Evolutionary conservation across 2,888 invertebrate genomes (phyloP).

Genomic region (Melipona bicolor): DNA sequence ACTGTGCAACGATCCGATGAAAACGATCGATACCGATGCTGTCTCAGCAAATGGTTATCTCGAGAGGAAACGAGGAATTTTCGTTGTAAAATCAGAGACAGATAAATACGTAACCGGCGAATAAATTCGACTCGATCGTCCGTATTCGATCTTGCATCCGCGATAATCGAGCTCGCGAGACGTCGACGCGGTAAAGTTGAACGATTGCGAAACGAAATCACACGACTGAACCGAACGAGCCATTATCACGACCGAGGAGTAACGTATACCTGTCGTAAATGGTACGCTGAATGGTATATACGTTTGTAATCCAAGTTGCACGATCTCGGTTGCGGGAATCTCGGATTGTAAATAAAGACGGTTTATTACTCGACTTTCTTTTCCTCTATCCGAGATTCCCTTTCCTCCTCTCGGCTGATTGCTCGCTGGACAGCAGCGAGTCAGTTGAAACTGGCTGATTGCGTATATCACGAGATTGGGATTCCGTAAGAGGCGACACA

Average conservation of each 20-base stretch:
- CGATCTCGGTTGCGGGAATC: constrained; percentile 3
- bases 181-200: constrained; percentile 1
- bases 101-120: constrained; percentile 22
- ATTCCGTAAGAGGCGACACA: constrained; percentile 54
- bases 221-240: constrained; percentile 23
- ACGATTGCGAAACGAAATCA: constrained; percentile 23
- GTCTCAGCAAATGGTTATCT: constrained; percentile 41
- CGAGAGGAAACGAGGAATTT: constrained; percentile 25
- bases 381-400: background rate
- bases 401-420: background rate
- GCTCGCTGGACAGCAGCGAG: background rate
- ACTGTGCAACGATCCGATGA: background rate
- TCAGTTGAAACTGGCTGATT: constrained; percentile 16
- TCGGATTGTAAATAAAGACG: constrained; percentile 3
- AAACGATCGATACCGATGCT: constrained; percentile 12
- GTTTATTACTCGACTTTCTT: constrained; percentile 9
- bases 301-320: background rate
- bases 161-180: constrained; percentile 8
- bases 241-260: constrained; percentile 23
- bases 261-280: background rate
- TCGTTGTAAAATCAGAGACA: constrained; percentile 44
- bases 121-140: constrained; percentile 42
- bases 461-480: constrained; percentile 45
- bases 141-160: constrained; percentile 1
- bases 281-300: background rate